Conservation (phyloP, 1,140 invertebrate species). For the Samia ricini region DNA sequence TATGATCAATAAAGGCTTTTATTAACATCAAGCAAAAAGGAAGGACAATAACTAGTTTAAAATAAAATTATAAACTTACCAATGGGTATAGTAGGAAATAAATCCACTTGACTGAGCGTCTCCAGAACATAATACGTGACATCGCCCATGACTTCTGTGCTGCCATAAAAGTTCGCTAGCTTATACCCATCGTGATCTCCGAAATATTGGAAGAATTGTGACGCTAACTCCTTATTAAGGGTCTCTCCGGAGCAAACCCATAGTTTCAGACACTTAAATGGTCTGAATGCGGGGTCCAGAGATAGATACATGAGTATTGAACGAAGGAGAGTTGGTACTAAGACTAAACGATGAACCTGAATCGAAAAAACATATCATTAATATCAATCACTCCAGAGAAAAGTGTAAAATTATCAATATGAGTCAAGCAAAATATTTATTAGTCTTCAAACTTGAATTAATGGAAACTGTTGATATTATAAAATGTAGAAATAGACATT, state of each 20-base stretch:
- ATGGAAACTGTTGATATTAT: too few relatives aligned
- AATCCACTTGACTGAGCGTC: conserved; percentile 78
- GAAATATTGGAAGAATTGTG: conserved; percentile 86
- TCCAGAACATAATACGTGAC: conserved; percentile 71
- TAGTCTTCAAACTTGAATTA: too few relatives aligned
- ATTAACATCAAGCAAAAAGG: too few relatives aligned
- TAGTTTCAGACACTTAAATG: conserved; percentile 80
- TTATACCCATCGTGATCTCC: conserved; percentile 76
- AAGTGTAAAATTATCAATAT: too few relatives aligned
- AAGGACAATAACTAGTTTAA: too few relatives aligned
- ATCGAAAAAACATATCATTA: conserved; percentile 15
- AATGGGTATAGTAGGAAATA: conserved; percentile 86
- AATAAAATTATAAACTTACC: conserved; percentile 81
- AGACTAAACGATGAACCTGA: conserved; percentile 85
- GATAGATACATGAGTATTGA: conserved; percentile 86
- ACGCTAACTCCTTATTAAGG: conserved; percentile 81
- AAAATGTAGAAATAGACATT: too few relatives aligned
- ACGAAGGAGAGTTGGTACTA: conserved; percentile 89
- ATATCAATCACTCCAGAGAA: background rate
- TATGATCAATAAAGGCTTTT: too few relatives aligned
- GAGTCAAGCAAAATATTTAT: too few relatives aligned
- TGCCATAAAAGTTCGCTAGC: conserved; percentile 93
- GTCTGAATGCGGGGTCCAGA: conserved; percentile 63
- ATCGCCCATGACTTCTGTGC: conserved; percentile 84
- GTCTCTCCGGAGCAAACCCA: conserved; percentile 93